These are phyloP conservation scores for Pachycephala philippinensis DNA, from an alignment of 2,113 vertebrate genomes.

Conservation along the genomic window DNA sequence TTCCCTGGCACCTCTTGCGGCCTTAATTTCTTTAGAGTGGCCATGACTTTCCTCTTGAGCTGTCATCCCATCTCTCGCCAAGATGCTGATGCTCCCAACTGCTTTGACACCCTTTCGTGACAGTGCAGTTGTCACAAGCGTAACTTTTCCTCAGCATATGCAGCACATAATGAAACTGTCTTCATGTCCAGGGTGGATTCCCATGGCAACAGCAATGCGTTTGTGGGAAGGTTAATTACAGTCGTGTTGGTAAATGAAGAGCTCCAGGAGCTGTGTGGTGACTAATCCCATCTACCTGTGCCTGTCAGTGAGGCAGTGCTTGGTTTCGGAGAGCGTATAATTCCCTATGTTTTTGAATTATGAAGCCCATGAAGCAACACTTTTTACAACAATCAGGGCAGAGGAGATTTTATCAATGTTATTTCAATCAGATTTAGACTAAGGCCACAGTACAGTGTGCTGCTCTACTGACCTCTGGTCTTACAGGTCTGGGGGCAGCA, in stretches of 20 bases:
- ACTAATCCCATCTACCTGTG: not conserved
- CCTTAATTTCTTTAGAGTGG: not conserved
- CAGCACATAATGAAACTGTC: not conserved
- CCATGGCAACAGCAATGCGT: conserved; percentile 7
- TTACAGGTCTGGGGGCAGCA: accelerated
- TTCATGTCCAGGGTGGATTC: not conserved
- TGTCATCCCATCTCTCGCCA: not conserved
- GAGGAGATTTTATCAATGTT: not conserved
- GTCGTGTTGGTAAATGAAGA: conserved; percentile 1
- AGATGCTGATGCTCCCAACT: not conserved
- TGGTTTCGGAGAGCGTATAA: not conserved
- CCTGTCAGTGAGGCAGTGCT: not conserved
- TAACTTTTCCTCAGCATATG: not conserved
- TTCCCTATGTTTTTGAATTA: not conserved
- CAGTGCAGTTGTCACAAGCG: accelerated
- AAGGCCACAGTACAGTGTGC: not conserved
- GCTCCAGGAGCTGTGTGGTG: not conserved
- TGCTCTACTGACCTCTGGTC: accelerated
- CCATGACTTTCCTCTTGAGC: not conserved
- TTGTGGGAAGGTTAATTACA: conserved; percentile 33
- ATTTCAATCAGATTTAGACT: accelerated
- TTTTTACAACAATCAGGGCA: not conserved
- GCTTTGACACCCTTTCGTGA: not conserved
- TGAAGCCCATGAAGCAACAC: not conserved
- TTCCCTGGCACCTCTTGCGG: not conserved